These are phyloP conservation scores for Sylvicapra grimmia DNA, from an alignment of 2,113 vertebrate genomes.

Conservation along the genomic window DNA sequence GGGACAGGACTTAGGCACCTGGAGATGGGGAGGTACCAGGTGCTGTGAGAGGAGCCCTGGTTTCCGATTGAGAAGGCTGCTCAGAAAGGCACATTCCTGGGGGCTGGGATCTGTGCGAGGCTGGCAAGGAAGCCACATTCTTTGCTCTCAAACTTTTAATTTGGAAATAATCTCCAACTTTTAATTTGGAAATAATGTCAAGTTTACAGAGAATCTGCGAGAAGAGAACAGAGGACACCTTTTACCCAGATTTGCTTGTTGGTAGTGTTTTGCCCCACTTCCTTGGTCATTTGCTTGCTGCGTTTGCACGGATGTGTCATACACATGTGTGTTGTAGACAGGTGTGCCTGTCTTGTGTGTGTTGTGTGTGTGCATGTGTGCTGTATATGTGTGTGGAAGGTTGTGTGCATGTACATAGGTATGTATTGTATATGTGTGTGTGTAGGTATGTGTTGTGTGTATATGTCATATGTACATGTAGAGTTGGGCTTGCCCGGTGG, in stretches of 20 bases:
- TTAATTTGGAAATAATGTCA: neutral
- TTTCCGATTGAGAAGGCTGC: too few relatives aligned
- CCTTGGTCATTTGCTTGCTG: neutral
- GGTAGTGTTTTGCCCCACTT: neutral
- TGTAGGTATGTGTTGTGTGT: neutral
- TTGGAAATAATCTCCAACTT: neutral
- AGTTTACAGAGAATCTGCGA: neutral
- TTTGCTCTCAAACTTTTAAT: neutral
- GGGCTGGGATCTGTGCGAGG: accelerated
- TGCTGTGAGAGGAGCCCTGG: neutral
- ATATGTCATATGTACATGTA: neutral
- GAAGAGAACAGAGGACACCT: neutral
- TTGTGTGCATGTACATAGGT: neutral
- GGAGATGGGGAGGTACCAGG: neutral
- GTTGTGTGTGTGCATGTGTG: neutral
- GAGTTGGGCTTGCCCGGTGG: neutral
- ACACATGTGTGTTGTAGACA: neutral
- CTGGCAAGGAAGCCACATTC: neutral
- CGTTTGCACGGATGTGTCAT: too few relatives aligned
- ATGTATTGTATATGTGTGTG: neutral
- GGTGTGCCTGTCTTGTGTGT: neutral
- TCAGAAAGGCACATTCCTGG: neutral
- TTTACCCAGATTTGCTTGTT: neutral
- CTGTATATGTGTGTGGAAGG: neutral
- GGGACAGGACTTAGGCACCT: too few relatives aligned